These are phyloP conservation scores for Drosophila seguyi DNA, from an alignment of 1,140 invertebrate genomes.

Conservation along the genomic window DNA sequence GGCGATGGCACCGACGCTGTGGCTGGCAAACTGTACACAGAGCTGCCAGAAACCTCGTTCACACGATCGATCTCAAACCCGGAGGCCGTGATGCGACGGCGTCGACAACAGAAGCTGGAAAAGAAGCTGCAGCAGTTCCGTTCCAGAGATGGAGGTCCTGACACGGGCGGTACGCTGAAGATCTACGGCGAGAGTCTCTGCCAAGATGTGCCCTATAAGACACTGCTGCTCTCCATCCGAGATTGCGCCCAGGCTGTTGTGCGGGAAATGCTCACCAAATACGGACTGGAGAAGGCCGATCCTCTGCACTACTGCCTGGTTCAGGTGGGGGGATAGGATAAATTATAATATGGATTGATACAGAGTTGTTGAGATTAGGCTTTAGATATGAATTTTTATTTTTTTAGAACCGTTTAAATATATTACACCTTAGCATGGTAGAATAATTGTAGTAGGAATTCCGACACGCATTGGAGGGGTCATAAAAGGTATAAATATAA, in stretches of 20 bases:
- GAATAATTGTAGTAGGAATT: no score
- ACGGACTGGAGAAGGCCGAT: conserved; percentile 95
- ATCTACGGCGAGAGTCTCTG: conserved; percentile 99
- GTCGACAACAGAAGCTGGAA: conserved; percentile 98
- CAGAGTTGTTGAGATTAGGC: background rate
- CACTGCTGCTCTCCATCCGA: conserved; percentile 95
- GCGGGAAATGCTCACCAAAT: conserved; percentile 98
- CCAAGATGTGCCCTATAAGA: conserved; percentile 99
- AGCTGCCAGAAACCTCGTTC: conserved; percentile 98
- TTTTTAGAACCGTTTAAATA: no score
- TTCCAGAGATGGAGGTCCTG: conserved; percentile 96
- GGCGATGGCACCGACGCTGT: conserved; percentile 86
- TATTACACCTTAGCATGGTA: no score
- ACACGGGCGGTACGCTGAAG: conserved; percentile 97
- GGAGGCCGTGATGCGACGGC: conserved; percentile 98
- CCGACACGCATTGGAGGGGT: no score
- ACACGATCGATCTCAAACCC: conserved; percentile 99
- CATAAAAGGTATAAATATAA: no score
- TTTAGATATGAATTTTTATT: background rate
- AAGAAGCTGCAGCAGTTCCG: conserved; percentile 98
- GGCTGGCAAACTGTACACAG: conserved; percentile 96
- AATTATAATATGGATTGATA: background rate
- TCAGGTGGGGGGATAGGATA: conserved; percentile 89
- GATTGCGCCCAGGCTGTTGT: conserved; percentile 97
- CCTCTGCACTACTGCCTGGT: conserved; percentile 96